These are phyloP conservation scores for Bombyx mori DNA, from an alignment of 1,140 invertebrate genomes.

Conservation along the genomic window DNA sequence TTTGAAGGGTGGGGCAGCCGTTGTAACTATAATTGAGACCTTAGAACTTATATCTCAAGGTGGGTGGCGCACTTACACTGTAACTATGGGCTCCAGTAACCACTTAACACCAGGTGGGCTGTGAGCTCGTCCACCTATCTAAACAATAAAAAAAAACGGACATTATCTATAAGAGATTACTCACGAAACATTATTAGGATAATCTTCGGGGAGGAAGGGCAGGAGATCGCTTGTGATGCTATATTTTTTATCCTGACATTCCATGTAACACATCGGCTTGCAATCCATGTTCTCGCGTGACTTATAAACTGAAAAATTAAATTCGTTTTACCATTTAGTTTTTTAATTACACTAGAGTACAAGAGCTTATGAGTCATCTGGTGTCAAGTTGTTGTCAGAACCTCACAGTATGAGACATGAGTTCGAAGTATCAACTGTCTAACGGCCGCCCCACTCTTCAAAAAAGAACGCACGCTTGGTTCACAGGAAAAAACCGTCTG, in stretches of 20 bases:
- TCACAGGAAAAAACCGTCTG: too few relatives aligned
- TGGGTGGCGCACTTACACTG: too few relatives aligned
- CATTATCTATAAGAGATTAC: conserved; percentile 6
- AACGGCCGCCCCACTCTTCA: neutral
- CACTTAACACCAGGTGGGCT: too few relatives aligned
- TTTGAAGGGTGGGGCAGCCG: too few relatives aligned
- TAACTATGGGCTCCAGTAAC: too few relatives aligned
- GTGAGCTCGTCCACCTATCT: too few relatives aligned
- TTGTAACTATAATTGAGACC: too few relatives aligned
- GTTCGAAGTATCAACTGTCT: neutral
- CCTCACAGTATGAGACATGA: neutral
- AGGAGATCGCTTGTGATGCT: conserved; percentile 28
- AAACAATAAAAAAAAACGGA: neutral
- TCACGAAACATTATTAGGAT: conserved; percentile 27
- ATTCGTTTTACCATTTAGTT: neutral
- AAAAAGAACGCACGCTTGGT: neutral
- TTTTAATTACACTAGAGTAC: too few relatives aligned
- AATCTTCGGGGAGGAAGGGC: conserved; percentile 28
- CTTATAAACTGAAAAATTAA: conserved; percentile 15
- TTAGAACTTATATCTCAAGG: too few relatives aligned
- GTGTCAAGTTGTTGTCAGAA: too few relatives aligned
- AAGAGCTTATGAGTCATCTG: too few relatives aligned
- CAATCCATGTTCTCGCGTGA: conserved; percentile 21
- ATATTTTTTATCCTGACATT: conserved; percentile 49
- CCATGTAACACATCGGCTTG: conserved; percentile 33